phyloP scores from a whole-genome alignment of 1,140 invertebrate species.

The Linepithema humile region DNA sequence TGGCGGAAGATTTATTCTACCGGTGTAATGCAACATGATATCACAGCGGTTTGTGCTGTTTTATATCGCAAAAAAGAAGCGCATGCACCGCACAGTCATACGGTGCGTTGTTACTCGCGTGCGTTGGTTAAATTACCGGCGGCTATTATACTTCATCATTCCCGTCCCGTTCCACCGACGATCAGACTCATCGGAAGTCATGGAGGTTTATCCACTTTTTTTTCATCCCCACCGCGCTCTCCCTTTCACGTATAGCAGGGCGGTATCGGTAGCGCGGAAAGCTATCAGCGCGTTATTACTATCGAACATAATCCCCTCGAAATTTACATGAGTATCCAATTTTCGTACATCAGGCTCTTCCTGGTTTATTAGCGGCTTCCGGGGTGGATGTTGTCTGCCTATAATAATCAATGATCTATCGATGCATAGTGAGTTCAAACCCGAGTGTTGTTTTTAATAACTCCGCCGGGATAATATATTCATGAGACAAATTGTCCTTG shows the following conservation, averaged over 20 bases:
- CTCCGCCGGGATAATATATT: neutral
- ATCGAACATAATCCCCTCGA: slow-evolving; percentile 23
- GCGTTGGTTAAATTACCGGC: slow-evolving; percentile 53
- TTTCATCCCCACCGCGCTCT: neutral
- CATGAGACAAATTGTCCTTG: slow-evolving; percentile 13
- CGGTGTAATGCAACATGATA: neutral
- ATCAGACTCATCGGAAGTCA: slow-evolving; percentile 61
- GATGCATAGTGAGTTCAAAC: slow-evolving; percentile 18
- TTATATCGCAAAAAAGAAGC: neutral
- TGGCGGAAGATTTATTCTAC: neutral
- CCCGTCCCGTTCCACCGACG: slow-evolving; percentile 40
- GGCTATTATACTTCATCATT: slow-evolving; percentile 60
- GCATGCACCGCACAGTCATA: neutral
- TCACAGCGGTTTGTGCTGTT: neutral
- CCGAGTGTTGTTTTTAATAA: slow-evolving; percentile 25
- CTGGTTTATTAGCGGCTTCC: slow-evolving; percentile 37
- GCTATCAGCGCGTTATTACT: slow-evolving; percentile 57
- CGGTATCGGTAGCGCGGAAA: slow-evolving; percentile 41
- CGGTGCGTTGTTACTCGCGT: slow-evolving; percentile 51
- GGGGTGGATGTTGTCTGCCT: slow-evolving; percentile 7
- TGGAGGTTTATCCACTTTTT: slow-evolving; percentile 32
- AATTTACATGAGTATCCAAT: slow-evolving; percentile 62
- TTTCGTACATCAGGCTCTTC: slow-evolving; percentile 52
- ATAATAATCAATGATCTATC: slow-evolving; percentile 33
- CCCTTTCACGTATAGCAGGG: neutral